Conservation (phyloP, 1,140 invertebrate species). For the Nephila pilipes region DNA sequence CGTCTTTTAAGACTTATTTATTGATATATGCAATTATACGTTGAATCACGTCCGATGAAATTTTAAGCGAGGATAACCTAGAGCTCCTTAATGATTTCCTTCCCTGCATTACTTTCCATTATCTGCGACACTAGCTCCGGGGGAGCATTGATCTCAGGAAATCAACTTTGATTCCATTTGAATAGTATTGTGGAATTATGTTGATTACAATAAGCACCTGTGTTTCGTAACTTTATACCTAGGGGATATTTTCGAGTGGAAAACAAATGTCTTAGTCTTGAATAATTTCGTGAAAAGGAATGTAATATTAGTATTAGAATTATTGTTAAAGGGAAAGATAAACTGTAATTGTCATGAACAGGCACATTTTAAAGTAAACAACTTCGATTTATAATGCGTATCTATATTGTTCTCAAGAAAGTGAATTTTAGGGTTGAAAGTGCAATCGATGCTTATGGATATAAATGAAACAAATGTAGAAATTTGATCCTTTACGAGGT, state of each 20-base stretch:
- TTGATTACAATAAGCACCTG: not conserved
- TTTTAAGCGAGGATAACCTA: not conserved
- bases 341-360: too few species aligned
- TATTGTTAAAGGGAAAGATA: too few species aligned
- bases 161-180: constrained; percentile 26
- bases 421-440: too few species aligned
- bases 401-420: too few species aligned
- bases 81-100: not conserved
- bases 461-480: too few species aligned
- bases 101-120: not conserved
- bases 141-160: constrained; percentile 16
- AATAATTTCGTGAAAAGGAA: not conserved
- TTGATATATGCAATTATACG: not conserved
- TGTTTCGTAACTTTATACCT: not conserved
- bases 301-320: too few species aligned
- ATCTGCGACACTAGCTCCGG: not conserved
- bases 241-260: not conserved
- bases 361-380: too few species aligned
- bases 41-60: not conserved
- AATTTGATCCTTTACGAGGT: too few species aligned
- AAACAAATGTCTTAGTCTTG: not conserved
- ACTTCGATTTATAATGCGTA: too few species aligned
- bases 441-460: too few species aligned
- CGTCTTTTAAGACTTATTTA: not conserved
- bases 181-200: constrained; percentile 9